Conservation (phyloP, 2,797 vertebrate genomes). For the Chaunax sp. region DNA sequence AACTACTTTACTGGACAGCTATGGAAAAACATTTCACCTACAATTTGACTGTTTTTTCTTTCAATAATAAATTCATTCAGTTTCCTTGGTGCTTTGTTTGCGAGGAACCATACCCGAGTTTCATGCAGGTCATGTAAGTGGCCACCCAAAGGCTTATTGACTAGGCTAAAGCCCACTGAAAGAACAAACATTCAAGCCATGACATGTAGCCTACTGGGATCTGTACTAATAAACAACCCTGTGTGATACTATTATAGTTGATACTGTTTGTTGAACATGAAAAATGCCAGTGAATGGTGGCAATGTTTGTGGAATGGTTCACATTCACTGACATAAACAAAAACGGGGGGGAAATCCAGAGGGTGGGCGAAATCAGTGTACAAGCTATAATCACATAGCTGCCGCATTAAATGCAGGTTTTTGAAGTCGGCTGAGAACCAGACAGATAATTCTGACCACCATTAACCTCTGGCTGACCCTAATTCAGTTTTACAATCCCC, state of each 20-base stretch:
- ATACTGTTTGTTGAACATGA: constrained; percentile 48
- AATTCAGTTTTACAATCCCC: constrained; percentile 75
- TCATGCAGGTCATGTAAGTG: constrained; percentile 75
- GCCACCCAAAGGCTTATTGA: constrained; percentile 76
- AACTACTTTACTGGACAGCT: constrained; percentile 9
- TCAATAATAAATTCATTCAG: constrained; percentile 42
- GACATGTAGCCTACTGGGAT: constrained; percentile 59
- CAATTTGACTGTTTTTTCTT: constrained; percentile 45
- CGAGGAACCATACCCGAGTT: constrained; percentile 26
- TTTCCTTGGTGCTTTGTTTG: constrained; percentile 62
- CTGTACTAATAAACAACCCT: constrained; percentile 46
- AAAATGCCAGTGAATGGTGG: constrained; percentile 15
- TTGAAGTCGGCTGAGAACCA: constrained; percentile 57
- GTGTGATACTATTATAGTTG: constrained; percentile 26
- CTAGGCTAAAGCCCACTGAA: constrained; percentile 45
- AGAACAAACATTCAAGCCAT: constrained; percentile 59
- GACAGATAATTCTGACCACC: constrained; percentile 75
- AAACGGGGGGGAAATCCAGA: constrained; percentile 10
- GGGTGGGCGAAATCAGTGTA: constrained; percentile 24
- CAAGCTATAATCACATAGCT: constrained; percentile 64
- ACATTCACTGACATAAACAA: constrained; percentile 10
- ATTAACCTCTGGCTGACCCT: constrained; percentile 82
- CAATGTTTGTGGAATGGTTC: neutral
- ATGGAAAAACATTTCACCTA: constrained; percentile 28
- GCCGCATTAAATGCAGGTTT: constrained; percentile 51